Conservation (phyloP, 2,113 vertebrate genomes). For the Siniperca chuatsi region DNA sequence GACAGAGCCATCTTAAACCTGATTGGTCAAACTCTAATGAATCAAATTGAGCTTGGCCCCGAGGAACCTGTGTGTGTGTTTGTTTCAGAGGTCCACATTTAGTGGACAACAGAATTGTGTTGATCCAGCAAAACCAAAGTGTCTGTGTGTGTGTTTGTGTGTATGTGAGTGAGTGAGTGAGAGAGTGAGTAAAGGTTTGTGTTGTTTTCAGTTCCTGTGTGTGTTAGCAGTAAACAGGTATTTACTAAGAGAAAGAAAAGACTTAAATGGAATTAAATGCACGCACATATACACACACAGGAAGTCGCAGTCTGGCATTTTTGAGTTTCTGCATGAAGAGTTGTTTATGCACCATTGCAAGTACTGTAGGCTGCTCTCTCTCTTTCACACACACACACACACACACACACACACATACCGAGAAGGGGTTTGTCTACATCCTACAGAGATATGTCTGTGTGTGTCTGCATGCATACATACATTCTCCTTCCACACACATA, state of each 20-base stretch:
- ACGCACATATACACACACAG: not conserved
- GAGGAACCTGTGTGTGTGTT: constrained; percentile 1
- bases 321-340: not conserved
- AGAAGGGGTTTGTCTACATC: not conserved
- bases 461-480: too few relatives aligned
- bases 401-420: not conserved
- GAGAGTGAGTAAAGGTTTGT: not conserved
- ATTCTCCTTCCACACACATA: not conserved
- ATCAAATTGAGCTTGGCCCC: constrained; percentile 30
- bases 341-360: not conserved
- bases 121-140: constrained; percentile 16
- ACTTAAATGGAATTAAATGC: not conserved
- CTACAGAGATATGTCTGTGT: not conserved
- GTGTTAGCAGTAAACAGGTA: too few relatives aligned
- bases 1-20: constrained; percentile 6
- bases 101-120: constrained; percentile 14
- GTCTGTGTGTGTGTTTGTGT: constrained; percentile 11
- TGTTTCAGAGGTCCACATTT: constrained; percentile 19
- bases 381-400: not conserved
- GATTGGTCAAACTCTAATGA: constrained; percentile 35
- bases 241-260: not conserved
- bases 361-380: not conserved
- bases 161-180: not conserved
- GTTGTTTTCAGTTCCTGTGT: not conserved
- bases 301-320: not conserved